Conservation (phyloP, 64 coral and sea anemone species). For the Montipora efflorescens region DNA sequence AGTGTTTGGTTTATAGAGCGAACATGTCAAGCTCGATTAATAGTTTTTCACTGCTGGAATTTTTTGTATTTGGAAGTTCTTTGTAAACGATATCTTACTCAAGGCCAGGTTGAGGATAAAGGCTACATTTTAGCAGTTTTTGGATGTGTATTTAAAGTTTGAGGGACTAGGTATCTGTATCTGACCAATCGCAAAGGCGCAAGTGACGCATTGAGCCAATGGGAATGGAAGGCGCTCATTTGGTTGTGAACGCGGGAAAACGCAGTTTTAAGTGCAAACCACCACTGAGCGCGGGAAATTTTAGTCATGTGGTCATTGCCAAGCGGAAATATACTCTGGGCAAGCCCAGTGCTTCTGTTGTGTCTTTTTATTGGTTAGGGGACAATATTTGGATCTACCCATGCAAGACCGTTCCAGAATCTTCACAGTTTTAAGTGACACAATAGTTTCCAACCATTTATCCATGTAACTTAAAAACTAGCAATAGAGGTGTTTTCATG, state of each 20-base stretch:
- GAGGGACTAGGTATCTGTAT: too few relatives aligned
- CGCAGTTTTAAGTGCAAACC: too few relatives aligned
- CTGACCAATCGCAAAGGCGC: not conserved
- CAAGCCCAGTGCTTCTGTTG: too few relatives aligned
- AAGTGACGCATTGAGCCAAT: too few relatives aligned
- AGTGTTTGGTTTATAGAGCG: not conserved
- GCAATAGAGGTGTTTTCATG: not conserved
- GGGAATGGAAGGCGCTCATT: too few relatives aligned
- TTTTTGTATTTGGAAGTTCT: constrained; percentile 4
- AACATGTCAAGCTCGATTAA: not conserved
- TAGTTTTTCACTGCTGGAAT: not conserved
- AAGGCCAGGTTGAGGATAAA: not conserved
- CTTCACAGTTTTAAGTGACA: constrained; percentile 56
- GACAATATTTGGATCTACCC: too few relatives aligned
- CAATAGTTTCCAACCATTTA: not conserved
- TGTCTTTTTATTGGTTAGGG: too few relatives aligned
- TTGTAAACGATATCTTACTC: not conserved
- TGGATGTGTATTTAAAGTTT: too few relatives aligned
- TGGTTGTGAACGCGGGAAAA: too few relatives aligned
- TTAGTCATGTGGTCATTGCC: too few relatives aligned
- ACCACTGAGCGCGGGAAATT: too few relatives aligned
- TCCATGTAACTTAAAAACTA: not conserved
- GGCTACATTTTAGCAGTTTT: not conserved
- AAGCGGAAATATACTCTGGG: too few relatives aligned
- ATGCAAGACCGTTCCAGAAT: not conserved